A percentile compares a stretch with the other conserved stretches of the same genome.
phyloP scores from a whole-genome alignment of 35 echinoderm and acorn worm genomes.

The Heliocidaris tuberculata region DNA sequence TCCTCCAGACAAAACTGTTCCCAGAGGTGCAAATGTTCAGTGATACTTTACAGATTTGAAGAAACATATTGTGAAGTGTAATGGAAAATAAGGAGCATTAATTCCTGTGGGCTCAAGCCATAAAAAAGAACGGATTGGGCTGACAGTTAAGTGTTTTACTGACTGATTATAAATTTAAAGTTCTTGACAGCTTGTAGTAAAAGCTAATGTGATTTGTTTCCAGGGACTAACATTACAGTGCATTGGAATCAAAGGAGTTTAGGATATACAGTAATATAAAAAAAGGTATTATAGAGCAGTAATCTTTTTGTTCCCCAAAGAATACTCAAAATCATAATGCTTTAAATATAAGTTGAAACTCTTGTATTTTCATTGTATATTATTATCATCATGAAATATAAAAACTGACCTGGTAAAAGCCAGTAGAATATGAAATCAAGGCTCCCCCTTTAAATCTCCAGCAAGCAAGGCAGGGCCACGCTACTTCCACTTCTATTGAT shows the following conservation, averaged over 20 bases:
- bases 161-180: neutral
- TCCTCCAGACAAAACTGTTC: too few relatives aligned
- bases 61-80: too few relatives aligned
- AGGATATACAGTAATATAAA: neutral
- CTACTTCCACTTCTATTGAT: constrained; percentile 11
- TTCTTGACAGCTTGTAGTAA: neutral
- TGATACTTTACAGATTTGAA: too few relatives aligned
- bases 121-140: too few relatives aligned
- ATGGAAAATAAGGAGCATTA: too few relatives aligned
- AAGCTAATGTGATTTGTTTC: neutral
- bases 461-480: neutral
- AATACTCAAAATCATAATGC: neutral
- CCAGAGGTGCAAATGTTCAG: too few relatives aligned
- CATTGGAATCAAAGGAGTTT: neutral
- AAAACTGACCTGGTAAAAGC: neutral
- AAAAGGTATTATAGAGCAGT: neutral
- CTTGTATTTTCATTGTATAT: neutral
- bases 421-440: neutral
- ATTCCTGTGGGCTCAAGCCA: too few relatives aligned
- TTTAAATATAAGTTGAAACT: neutral
- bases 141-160: neutral
- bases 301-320: neutral
- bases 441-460: neutral
- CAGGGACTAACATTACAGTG: neutral
- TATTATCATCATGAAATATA: neutral